Evolutionary conservation across 2,113 vertebrate species (phyloP).

Genomic region (Tringa solitaria): DNA sequence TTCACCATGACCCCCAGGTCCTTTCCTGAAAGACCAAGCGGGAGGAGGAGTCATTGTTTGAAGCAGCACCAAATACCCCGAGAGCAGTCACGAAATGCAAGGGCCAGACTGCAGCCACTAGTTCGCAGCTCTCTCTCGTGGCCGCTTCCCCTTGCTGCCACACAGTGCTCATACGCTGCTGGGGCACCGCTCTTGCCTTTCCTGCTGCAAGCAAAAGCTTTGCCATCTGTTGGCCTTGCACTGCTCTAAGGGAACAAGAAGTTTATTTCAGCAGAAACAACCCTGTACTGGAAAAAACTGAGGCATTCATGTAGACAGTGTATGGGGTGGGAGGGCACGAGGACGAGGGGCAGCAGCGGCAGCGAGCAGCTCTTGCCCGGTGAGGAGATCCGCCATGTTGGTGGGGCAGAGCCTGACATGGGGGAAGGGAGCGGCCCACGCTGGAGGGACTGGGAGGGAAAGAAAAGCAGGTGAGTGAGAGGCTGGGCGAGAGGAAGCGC

Average conservation of each 20-base stretch:
- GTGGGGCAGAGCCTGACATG: not conserved
- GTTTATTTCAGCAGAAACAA: not conserved
- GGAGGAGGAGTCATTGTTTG: not conserved
- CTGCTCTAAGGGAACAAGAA: not conserved
- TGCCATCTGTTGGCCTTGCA: not conserved
- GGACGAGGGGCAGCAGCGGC: not conserved
- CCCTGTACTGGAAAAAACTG: not conserved
- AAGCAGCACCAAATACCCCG: not conserved
- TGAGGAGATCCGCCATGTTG: not conserved
- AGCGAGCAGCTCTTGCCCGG: not conserved
- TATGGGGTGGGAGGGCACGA: not conserved
- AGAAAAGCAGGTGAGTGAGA: not conserved
- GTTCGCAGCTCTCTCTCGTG: not conserved
- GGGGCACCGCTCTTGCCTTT: not conserved
- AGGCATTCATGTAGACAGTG: not conserved
- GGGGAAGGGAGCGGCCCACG: not conserved
- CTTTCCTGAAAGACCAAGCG: not conserved
- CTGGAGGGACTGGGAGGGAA: not conserved
- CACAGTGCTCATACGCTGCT: not conserved
- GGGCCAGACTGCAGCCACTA: not conserved
- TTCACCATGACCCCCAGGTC: not conserved
- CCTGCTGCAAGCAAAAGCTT: not conserved
- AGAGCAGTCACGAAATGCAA: not conserved
- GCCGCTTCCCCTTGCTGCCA: not conserved
- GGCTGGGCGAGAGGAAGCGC: not conserved